Percentiles rank a stretch among this genome's conserved stretches.
Conservation (phyloP, 2,113 vertebrate species). For the Daphoenositta chrysoptera region DNA sequence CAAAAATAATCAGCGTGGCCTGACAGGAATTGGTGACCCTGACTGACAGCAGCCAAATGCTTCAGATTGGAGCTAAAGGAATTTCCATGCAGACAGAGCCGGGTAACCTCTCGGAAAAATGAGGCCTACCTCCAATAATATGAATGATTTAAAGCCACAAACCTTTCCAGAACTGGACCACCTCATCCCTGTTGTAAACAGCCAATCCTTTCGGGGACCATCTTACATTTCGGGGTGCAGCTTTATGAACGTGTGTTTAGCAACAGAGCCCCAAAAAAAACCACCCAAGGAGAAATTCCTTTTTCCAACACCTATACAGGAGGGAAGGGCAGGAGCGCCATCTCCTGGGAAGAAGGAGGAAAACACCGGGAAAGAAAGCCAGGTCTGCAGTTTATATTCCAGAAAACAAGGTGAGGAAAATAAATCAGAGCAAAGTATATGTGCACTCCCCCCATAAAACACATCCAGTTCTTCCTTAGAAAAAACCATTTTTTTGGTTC, state of each 20-base stretch:
- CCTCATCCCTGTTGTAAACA: neutral
- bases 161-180: neutral
- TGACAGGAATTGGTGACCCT: neutral
- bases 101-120: rapidly evolving
- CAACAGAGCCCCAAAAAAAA: neutral
- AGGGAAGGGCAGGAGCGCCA: neutral
- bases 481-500: rapidly evolving
- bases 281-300: neutral
- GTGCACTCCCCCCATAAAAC: neutral
- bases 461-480: rapidly evolving
- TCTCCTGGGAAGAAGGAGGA: neutral
- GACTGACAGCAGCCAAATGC: neutral
- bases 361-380: neutral
- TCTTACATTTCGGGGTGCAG: neutral
- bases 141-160: neutral
- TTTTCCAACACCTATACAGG: rapidly evolving
- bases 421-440: rapidly evolving
- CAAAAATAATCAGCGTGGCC: neutral
- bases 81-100: neutral
- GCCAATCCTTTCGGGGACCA: neutral
- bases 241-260: neutral
- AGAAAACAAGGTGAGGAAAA: neutral
- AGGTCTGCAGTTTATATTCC: rapidly evolving
- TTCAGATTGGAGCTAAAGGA: neutral
- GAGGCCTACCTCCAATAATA: neutral